Evolutionary conservation across 1,140 invertebrate genomes (phyloP), one percentile per base, ranked within the genome.

Genomic region (Leptinotarsa undecemlineata): DNA sequence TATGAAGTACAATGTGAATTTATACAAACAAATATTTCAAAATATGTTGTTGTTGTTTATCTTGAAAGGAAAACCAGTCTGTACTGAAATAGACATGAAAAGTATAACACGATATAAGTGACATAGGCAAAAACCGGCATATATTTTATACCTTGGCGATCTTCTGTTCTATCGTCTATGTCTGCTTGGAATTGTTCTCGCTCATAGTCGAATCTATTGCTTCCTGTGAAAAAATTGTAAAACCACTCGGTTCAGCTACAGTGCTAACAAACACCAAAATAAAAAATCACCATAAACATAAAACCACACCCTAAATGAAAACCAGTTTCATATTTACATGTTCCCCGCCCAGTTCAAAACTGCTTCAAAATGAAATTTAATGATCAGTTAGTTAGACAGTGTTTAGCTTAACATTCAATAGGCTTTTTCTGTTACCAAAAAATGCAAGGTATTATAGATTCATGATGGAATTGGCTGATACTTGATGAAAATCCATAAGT

Each of bases 131-230:
- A 60, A 69, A 14, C 33, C 42, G 3, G 13, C 60, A 64, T 57
- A 69, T 71, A 23, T 71, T 64, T 68, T 71, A 26, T 76, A 76
- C 75, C 75, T 76, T 73, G 75, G 61, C 67, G 61, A 33, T 76
- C 71, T 51, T 69, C 75, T 42, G 64, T 14, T 42, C 57, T 68
- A 48, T n/a, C n/a, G 47, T 72, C 71, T 19, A 26, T 14, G 3
- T 47, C 60, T 20, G 60, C 17, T 13, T 64, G 47, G 47, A 72
- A 72, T 42, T n/a, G 23, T 48, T 72, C 71, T 61, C 62, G 23
- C 61, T 63, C 60, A 63, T 63, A 72, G 71, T 20, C 48, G 71
- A 63, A 48, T n/a, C 26, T 21, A 72, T 72, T 66, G 13, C 42
- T 5, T 19, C 71, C 71, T 72, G 71, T 48, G 61, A 72, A 72